A percentile compares a stretch with the other conserved stretches of the same genome.
These are phyloP conservation scores for Sigmodon hispidus DNA, from an alignment of 2,113 vertebrate species.

Conservation along the genomic window DNA sequence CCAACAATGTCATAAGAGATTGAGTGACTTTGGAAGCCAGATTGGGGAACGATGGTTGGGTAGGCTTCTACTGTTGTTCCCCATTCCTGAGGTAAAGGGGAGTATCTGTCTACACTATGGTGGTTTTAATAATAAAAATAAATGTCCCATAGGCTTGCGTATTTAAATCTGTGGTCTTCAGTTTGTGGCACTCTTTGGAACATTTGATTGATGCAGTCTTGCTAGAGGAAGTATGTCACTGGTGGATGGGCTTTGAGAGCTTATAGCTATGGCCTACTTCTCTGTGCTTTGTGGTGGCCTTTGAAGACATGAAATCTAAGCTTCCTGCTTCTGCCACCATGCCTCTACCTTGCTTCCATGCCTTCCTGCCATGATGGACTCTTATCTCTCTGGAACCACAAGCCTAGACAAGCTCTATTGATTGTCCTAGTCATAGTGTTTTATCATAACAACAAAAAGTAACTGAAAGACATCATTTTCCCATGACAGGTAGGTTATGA, in stretches of 20 bases:
- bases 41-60: neutral
- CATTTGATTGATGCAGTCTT: neutral
- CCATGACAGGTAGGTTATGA: neutral
- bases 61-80: neutral
- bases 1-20: neutral
- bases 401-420: neutral
- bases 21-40: neutral
- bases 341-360: neutral
- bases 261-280: neutral
- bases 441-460: neutral
- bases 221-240: neutral
- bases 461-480: neutral
- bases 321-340: neutral
- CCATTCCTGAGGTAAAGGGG: neutral
- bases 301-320: neutral
- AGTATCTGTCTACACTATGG: neutral
- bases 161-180: neutral
- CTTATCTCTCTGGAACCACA: neutral
- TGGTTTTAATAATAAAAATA: neutral
- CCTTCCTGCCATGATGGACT: neutral
- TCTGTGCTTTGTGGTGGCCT: neutral
- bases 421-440: neutral
- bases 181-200: neutral
- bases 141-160: neutral
- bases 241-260: neutral